Base-by-base conservation (phyloP, 2,797 vertebrate genomes). In the Carcharodon carcharias region DNA sequence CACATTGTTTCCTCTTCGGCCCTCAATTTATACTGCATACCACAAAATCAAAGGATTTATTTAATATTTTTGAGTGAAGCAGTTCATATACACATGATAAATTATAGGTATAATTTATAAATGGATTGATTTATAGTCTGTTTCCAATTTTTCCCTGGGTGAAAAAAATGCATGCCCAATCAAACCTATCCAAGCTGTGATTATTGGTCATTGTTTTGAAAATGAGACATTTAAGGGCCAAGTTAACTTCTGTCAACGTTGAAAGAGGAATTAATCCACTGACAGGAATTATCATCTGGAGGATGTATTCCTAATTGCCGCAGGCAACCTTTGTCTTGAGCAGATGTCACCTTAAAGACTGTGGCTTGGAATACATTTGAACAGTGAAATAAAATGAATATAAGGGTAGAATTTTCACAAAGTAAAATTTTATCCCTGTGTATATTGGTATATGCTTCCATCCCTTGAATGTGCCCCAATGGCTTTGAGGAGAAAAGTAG, bases 401-500 rank as follows among this genome's bases (percentile, higher is more conserved):
- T 21, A 26, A 65, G 91, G 61, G n/a, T 65, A 67, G 21, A 93
- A 0, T 11, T 54, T 93, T 93, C 61, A 93, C n/a, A 45, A 26
- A 67, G 35, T 45, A 67, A 23, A 26, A 23, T 45, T 93, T 91
- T 54, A 4, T 40, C 11, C n/a, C 65, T 65, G n/a, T 45, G 61
- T 61, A 65, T 93, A 65, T 65, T 93, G 65, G 61, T 61, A 67
- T 93, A 63, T 63, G 31, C 3, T 40, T 67, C 35, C 88, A 91
- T 91, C n/a, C 61, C n/a, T 93, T 93, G n/a, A 45, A n/a, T 93
- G 35, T 93, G 91, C 91, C 91, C 61, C 61, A 93, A 7, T 67
- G n/a, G 63, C 61, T 93, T 67, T 67, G 63, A 40, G 45, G n/a
- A 65, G 91, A 65, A 93, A 93, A 93, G 40, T 40, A 23, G 9